Base-by-base conservation (phyloP, 2,113 vertebrate genomes). In the Sander vitreus region DNA sequence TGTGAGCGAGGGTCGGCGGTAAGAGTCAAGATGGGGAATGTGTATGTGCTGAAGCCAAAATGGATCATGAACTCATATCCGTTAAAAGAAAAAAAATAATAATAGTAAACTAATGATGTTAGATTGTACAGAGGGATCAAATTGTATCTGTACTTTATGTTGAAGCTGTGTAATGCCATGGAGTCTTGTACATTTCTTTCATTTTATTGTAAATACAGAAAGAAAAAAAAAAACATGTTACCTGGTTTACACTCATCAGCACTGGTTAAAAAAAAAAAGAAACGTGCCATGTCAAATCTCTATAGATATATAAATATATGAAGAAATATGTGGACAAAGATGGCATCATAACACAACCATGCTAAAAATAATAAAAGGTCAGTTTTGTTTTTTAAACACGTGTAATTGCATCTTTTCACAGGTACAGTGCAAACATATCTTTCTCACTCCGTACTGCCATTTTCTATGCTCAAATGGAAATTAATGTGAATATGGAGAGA, bases 131-230 rank as follows among this genome's bases (percentile, higher is more conserved):
- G 97, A 97, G 95, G 95, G 94, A 96, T 94, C 83, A 86, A 91
- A 94, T 92, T 94, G 95, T 96, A 96, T 96, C 95, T 95, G 94
- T 97, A 96, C 96, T 96, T 95, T 96, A 94, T 97, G 96, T 98
- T 93, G 90, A 93, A 96, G 94, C 96, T 96, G 96, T 95, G 91
- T 97, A 96, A 91, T 95, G 96, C 95, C 97, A 96, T 96, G 91
- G 91, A 96, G 95, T 97, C 96, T 95, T 99, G 97, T 99, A 99
- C 96, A 99, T 99, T 97, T 96, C 93, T 94, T 95, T 96, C 33
- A 91, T 96, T 95, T 96, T 96, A 93, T 94, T 99, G 97, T 99
- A 99, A 97, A 99, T 98, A 98, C 92, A 94, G 93, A 95, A 92
- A 87, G 2, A 25, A 30, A 30, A 33, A 84, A 75, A 72, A 81